These are phyloP conservation scores for Leuctra nigra DNA, from an alignment of 2,888 invertebrate genomes.

Conservation along the genomic window DNA sequence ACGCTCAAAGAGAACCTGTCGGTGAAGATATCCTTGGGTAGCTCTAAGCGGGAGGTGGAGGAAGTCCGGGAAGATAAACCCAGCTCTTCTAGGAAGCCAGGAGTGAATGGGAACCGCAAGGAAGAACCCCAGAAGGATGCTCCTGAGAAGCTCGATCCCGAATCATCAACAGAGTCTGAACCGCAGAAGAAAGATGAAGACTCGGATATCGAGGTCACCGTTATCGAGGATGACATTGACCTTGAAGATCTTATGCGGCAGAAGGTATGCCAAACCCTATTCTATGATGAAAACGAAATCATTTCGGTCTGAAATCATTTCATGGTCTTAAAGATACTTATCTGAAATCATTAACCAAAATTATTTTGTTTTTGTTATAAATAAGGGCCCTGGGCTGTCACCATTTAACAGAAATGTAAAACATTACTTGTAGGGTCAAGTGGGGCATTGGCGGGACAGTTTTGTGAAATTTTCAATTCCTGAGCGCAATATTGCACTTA, in stretches of 20 bases:
- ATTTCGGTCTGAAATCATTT: too few species aligned
- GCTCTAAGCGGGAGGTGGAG: slow-evolving; percentile 39
- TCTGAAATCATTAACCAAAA: too few species aligned
- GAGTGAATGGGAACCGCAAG: slow-evolving; percentile 12
- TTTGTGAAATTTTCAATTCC: too few species aligned
- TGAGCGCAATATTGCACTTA: too few species aligned
- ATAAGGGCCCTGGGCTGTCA: too few species aligned
- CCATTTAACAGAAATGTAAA: too few species aligned
- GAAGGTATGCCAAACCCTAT: too few species aligned
- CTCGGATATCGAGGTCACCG: slow-evolving; percentile 59
- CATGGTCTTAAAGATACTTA: too few species aligned
- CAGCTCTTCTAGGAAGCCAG: slow-evolving; percentile 13
- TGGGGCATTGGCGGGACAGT: too few species aligned
- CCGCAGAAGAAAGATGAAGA: slow-evolving; percentile 44
- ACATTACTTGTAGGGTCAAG: too few species aligned
- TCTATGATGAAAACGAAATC: too few species aligned
- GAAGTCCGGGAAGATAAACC: slow-evolving; percentile 35
- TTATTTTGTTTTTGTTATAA: too few species aligned
- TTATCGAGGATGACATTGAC: slow-evolving; percentile 80
- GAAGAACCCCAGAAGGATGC: slow-evolving; percentile 11
- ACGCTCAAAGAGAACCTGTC: slow-evolving; percentile 27
- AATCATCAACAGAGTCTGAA: slow-evolving; percentile 27
- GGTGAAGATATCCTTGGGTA: slow-evolving; percentile 20
- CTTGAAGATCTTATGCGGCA: slow-evolving; percentile 85
- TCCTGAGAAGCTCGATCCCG: background rate